A percentile compares a stretch with the other conserved stretches of the same genome.
Evolutionary conservation across 2,888 invertebrate species (phyloP).

Genomic region (Marasmarcha lunaedactyla): DNA sequence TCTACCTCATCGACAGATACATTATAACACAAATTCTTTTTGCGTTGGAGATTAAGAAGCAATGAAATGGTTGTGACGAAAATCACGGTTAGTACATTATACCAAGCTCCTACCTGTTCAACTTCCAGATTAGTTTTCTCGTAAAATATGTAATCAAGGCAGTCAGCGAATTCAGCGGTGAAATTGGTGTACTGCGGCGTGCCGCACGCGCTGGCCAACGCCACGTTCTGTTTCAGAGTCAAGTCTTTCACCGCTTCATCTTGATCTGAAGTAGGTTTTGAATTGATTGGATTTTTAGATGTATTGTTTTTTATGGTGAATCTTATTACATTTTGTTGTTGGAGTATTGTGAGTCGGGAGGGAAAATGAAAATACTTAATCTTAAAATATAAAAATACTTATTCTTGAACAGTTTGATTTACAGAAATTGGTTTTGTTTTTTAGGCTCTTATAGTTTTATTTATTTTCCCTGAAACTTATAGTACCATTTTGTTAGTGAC

Average conservation of each 20-base stretch:
- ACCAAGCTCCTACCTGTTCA: slow-evolving; percentile 75
- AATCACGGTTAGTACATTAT: too few species aligned
- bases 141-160: slow-evolving; percentile 93
- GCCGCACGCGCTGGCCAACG: slow-evolving; percentile 84
- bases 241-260: slow-evolving; percentile 75
- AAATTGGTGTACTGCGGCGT: slow-evolving; percentile 88
- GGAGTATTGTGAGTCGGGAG: background rate
- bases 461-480: too few species aligned
- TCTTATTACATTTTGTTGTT: too few species aligned
- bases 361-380: background rate
- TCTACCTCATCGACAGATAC: too few species aligned
- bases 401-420: too few species aligned
- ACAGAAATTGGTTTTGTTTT: too few species aligned
- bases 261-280: slow-evolving; percentile 73
- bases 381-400: too few species aligned
- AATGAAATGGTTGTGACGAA: too few species aligned
- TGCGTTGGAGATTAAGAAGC: too few species aligned
- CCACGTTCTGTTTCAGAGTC: slow-evolving; percentile 73
- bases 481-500: too few species aligned
- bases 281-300: slow-evolving; percentile 5
- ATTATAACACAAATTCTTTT: too few species aligned
- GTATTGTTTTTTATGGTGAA: background rate
- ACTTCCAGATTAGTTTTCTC: slow-evolving; percentile 74
- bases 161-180: slow-evolving; percentile 83
- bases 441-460: too few species aligned